phyloP scores from a whole-genome alignment of 2,888 invertebrate genomes.

The Watsonalla cultraria region DNA sequence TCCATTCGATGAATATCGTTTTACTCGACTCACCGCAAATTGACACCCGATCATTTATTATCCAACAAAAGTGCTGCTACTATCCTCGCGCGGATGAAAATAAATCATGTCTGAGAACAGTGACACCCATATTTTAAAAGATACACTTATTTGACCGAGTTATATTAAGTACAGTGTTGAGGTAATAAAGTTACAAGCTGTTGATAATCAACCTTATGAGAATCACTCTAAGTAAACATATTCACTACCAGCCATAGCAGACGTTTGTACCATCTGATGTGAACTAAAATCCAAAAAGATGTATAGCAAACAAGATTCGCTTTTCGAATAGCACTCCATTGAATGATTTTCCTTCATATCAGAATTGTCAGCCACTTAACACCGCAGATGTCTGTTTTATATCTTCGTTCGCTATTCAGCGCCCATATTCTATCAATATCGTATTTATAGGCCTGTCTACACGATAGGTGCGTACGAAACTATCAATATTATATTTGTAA shows the following conservation, averaged over 20 bases:
- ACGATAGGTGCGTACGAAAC: constrained; percentile 5
- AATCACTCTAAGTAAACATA: no score
- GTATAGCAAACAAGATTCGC: constrained; percentile 2
- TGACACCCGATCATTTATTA: constrained; percentile 25
- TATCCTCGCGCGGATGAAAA: constrained; percentile 17
- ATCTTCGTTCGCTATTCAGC: constrained; percentile 31
- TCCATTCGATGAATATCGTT: constrained; percentile 6
- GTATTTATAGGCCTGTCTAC: constrained; percentile 35
- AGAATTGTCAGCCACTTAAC: constrained; percentile 45
- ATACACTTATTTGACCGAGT: not conserved
- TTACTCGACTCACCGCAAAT: constrained; percentile 20
- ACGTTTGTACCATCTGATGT: no score
- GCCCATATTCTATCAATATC: constrained; percentile 32
- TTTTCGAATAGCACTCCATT: constrained; percentile 20
- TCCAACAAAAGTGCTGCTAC: constrained; percentile 13
- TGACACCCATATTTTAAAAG: not conserved
- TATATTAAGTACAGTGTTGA: no score
- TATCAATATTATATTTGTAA: constrained; percentile 23
- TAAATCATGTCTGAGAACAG: constrained; percentile 17
- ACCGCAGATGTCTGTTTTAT: constrained; percentile 49
- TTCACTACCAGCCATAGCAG: no score
- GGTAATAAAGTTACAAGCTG: no score
- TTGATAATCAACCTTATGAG: no score
- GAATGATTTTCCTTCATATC: constrained; percentile 42
- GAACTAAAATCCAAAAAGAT: no score